These are phyloP conservation scores for Tenebrio molitor DNA, from an alignment of 1,140 invertebrate genomes.

Conservation along the genomic window DNA sequence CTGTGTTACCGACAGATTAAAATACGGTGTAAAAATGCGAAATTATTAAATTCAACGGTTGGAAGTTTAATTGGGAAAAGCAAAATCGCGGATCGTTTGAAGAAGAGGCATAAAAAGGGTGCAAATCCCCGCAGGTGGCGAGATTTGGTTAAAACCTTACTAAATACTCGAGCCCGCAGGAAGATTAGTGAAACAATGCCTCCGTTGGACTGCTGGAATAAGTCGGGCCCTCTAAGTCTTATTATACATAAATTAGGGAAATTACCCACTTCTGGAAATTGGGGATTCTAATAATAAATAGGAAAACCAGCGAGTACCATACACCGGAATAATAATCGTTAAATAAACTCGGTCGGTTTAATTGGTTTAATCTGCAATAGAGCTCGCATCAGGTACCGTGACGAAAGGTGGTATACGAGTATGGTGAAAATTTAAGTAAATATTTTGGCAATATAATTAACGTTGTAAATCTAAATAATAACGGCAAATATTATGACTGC, in stretches of 20 bases:
- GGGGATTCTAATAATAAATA: constrained; percentile 39
- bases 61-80: not conserved
- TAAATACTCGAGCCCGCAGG: constrained; percentile 1
- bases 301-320: not conserved
- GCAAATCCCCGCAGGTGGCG: constrained; percentile 3
- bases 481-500: constrained; percentile 8
- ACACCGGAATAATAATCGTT: constrained; percentile 8
- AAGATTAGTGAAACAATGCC: constrained; percentile 17
- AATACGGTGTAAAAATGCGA: not conserved
- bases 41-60: not conserved
- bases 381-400: not conserved
- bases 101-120: not conserved
- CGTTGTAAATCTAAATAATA: constrained; percentile 21
- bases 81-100: not conserved
- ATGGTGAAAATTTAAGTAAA: constrained; percentile 16
- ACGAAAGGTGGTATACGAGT: not conserved
- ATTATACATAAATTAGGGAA: constrained; percentile 37
- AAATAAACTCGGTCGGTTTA: constrained; percentile 23
- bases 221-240: constrained; percentile 9
- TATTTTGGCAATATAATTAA: constrained; percentile 28
- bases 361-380: constrained; percentile 12
- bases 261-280: constrained; percentile 14
- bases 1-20: not conserved
- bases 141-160: constrained; percentile 1
- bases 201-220: constrained; percentile 1